Evolutionary conservation across 2,113 vertebrate species (phyloP).

Genomic region (Sturnira hondurensis): DNA sequence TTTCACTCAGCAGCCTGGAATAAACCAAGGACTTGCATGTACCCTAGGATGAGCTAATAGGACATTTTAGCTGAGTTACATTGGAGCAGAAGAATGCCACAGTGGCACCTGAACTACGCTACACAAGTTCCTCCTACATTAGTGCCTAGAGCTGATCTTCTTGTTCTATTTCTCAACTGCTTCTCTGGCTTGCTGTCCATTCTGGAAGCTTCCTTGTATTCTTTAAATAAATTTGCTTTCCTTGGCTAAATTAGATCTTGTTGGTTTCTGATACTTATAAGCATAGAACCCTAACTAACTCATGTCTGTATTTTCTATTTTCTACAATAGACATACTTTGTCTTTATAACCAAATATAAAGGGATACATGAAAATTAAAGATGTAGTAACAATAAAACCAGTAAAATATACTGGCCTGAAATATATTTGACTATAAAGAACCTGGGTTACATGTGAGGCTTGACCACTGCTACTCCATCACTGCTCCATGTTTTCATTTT

Average conservation of each 20-base stretch:
- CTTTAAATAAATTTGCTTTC: constrained; percentile 8
- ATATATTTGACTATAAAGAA: not conserved
- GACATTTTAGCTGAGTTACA: not conserved
- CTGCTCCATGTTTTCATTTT: not conserved
- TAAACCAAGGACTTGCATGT: not conserved
- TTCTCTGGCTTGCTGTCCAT: not conserved
- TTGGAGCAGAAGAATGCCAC: not conserved
- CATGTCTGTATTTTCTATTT: not conserved
- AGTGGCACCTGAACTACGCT: not conserved
- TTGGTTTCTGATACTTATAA: not conserved
- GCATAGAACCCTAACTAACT: not conserved
- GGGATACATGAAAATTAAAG: not conserved
- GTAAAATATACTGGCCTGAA: not conserved
- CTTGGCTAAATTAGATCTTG: not conserved
- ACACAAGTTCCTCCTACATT: not conserved
- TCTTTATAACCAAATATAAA: not conserved
- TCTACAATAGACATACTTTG: not conserved
- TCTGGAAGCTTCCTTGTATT: not conserved
- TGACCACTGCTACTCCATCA: not conserved
- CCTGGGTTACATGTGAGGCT: not conserved
- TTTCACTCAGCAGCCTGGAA: not conserved
- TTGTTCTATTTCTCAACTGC: not conserved
- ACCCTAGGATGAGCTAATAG: not conserved
- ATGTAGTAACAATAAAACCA: not conserved
- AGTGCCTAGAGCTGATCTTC: not conserved